Evolutionary conservation across 2,113 vertebrate genomes (phyloP), one percentile per base, ranked within the genome.

Genomic region (Lepus timidus): DNA sequence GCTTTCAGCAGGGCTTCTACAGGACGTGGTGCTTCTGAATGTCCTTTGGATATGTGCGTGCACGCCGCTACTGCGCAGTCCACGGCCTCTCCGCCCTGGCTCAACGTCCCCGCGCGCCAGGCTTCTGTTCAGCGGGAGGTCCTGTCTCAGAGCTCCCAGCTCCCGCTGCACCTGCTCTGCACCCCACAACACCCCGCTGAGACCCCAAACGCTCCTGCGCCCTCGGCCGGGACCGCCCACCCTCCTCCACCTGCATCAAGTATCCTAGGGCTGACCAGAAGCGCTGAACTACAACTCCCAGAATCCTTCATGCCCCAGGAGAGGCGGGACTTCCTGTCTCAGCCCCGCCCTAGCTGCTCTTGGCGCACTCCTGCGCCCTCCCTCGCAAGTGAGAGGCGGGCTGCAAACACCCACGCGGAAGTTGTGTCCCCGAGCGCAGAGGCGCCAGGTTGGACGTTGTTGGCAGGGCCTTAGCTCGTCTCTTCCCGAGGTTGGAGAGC

Each of bases 221-320:
- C 16, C 19, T 27, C 68, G 23, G 70, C 58, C 36, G 49, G 58
- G 39, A 87, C 61, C 75, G 58, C 29, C 49, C 10, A 3, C 1
- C 33, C 27, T 4, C 3, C 19, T 44, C 44, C 44, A 4, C 44
- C 44, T 6, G 44, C 44, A 9, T 44, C 55, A 58, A 58, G 19
- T 16, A 58, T 14, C 55, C 55, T 58, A 58, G 55, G 12, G 55
- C 11, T 2, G 19, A 19, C 13, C 22, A 31, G 44, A 87, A 14
- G 12, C 23, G 27, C 3, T 1, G 64, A 86, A 97, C 96, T 96
- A 96, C 97, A 93, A 95, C 33, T 96, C 95, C 96, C 96, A 96
- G 84, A 58, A 31, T 31, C 49, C 94, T 75, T 61, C 49, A 84
- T 71, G 81, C 17, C 70, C 25, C 33, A 1, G 22, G 33, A 70